Base-by-base conservation (phyloP, 2,113 vertebrate genomes). In the Catharus minimus region DNA sequence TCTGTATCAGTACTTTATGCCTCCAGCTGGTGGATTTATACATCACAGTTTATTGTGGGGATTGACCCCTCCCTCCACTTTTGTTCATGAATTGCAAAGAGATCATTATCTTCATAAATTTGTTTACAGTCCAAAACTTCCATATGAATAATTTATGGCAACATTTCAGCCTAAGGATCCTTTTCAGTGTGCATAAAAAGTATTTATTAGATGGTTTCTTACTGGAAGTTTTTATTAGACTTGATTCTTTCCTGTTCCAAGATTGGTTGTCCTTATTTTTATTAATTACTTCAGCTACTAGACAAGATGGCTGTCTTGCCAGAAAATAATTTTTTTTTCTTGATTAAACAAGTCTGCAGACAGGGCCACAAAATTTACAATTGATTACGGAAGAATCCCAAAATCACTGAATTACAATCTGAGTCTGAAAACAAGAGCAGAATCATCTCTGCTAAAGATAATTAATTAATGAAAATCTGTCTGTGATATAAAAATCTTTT, bases 121-220 rank as follows among this genome's bases (percentile, higher is more conserved):
- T 95, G 91, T 96, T 96, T 94, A 92, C 89, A 91, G 78, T 94
- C 94, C 93, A 93, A 61, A 96, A 93, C 78, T 89, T 94, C 79
- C 6, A 1, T 82, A 93, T 95, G 87, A 94, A 95, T 94, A 91
- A 96, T 96, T 96, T 94, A 96, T 93, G 57, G 74, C 65, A 93
- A 75, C 69, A 65, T 86, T 88, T 89, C 91, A 92, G 91, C 71
- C 71, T 76, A 87, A 94, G 91, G 69, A 91, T 85, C 90, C 91
- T 92, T 92, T 78, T 95, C 91, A 91, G 58, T 85, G 74, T 7
- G n/a, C 91, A 91, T 95, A 95, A 79, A 78, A 93, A 92, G 50
- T 87, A 89, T 93, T 96, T 96, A 87, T 96, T 94, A 91, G 58
- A 85, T 87, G 66, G 60, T 87, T 91, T 92, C 74, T 26, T 76